These are phyloP conservation scores for Pionites leucogaster DNA, from an alignment of 2,113 vertebrate species.

Conservation along the genomic window DNA sequence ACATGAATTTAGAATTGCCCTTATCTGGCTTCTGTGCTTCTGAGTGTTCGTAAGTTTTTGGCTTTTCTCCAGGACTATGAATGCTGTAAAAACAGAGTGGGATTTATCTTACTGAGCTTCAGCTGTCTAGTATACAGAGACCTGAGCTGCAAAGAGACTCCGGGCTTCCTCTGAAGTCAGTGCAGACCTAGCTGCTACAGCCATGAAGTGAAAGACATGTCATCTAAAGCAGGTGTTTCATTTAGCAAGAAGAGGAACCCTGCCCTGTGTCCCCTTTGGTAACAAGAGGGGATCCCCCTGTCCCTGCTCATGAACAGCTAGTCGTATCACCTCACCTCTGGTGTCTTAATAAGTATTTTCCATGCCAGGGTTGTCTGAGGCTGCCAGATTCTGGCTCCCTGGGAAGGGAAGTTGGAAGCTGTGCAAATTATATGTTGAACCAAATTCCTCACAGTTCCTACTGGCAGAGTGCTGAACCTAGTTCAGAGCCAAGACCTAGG, in stretches of 20 bases:
- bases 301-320: neutral
- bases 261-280: neutral
- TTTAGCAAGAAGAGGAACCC: neutral
- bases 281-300: neutral
- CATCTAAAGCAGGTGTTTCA: neutral
- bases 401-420: neutral
- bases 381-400: neutral
- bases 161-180: neutral
- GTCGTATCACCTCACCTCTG: neutral
- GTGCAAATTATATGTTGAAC: neutral
- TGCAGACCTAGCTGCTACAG: neutral
- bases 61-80: neutral
- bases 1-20: too few relatives aligned
- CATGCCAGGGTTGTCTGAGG: neutral
- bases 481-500: neutral
- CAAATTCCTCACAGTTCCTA: neutral
- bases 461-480: neutral
- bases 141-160: neutral
- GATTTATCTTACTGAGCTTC: neutral
- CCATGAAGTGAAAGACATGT: neutral
- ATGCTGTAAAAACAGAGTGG: neutral
- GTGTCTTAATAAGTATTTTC: neutral
- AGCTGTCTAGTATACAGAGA: neutral
- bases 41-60: neutral
- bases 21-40: neutral